A percentile compares a stretch with the other conserved stretches of the same genome.
Conservation (phyloP, 2,888 invertebrate genomes). For the Drosophila atroscutellata region DNA sequence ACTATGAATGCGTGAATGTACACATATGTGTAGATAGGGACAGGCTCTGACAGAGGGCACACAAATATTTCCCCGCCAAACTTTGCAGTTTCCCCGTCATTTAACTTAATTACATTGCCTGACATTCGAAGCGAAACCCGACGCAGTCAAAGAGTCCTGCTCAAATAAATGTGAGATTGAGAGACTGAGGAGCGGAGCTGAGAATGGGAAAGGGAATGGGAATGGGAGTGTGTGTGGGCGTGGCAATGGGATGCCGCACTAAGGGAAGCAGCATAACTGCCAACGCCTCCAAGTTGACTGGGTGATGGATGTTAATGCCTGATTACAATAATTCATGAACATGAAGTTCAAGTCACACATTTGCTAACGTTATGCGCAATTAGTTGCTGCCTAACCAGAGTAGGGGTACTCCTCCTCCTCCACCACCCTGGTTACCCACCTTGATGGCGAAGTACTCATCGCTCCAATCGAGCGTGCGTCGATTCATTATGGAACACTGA, state of each 20-base stretch:
- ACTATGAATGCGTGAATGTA: background rate
- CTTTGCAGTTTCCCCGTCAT: conserved; percentile 71
- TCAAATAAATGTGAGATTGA: conserved; percentile 7
- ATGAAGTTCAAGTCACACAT: conserved; percentile 32
- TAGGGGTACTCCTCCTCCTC: too few relatives aligned
- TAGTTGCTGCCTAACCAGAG: background rate
- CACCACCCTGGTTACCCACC: conserved; percentile 73
- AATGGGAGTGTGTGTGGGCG: background rate
- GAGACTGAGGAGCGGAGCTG: background rate
- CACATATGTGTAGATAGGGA: background rate
- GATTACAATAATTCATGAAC: conserved; percentile 71
- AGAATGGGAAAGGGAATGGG: too few relatives aligned
- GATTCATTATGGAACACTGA: conserved; percentile 93
- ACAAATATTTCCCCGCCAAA: conserved; percentile 55
- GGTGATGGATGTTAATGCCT: conserved; percentile 66
- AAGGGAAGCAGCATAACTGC: conserved; percentile 13
- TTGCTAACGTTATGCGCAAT: conserved; percentile 19
- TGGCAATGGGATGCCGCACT: background rate
- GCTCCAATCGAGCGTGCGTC: conserved; percentile 89
- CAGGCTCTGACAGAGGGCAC: background rate
- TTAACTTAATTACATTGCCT: conserved; percentile 75
- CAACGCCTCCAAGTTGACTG: conserved; percentile 37
- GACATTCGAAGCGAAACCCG: conserved; percentile 55
- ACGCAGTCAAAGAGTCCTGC: conserved; percentile 45
- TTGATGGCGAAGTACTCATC: conserved; percentile 85